Evolutionary conservation across 2,888 invertebrate species (phyloP).

Genomic region (Pyrrhosoma nymphula): DNA sequence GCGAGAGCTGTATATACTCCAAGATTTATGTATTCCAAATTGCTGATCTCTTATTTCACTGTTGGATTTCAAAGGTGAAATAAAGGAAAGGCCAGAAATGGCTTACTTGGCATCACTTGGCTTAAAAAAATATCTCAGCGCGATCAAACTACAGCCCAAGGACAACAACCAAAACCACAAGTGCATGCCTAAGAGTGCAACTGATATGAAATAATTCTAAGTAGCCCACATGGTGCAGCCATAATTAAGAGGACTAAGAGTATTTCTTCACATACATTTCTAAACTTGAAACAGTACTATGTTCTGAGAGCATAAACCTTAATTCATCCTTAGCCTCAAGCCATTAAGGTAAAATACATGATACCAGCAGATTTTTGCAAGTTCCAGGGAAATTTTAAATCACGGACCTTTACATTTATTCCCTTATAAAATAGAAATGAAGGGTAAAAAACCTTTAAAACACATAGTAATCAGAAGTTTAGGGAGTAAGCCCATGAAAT

Average conservation of each 20-base stretch:
- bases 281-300: background rate
- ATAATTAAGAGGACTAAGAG: background rate
- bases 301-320: background rate
- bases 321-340: background rate
- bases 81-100: background rate
- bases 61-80: background rate
- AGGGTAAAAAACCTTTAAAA: background rate
- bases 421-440: background rate
- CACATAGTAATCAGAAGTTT: slow-evolving; percentile 7
- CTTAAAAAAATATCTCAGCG: background rate
- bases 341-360: background rate
- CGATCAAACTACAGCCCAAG: background rate
- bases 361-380: background rate
- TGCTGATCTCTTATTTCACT: background rate
- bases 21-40: background rate
- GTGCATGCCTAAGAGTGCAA: background rate
- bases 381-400: background rate
- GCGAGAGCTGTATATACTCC: too few relatives aligned
- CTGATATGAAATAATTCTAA: background rate
- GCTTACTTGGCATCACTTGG: background rate
- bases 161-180: background rate
- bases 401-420: background rate
- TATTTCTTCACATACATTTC: background rate
- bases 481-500: slow-evolving; percentile 54
- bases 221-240: background rate